Conservation (phyloP, 2,888 invertebrate genomes). For the Diplazon laetatorius region DNA sequence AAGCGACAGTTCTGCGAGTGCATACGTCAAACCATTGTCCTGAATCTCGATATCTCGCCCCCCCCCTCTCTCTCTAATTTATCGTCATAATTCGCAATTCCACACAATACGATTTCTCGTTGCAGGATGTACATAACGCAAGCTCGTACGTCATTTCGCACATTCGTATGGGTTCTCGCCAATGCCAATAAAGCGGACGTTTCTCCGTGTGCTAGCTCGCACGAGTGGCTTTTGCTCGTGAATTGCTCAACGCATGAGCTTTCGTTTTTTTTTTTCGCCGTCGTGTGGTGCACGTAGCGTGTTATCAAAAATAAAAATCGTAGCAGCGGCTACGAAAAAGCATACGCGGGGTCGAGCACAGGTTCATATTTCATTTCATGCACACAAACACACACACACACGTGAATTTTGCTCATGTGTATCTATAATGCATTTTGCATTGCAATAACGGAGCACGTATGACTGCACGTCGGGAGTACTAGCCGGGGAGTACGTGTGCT, state of each 20-base stretch:
- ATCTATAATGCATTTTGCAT: constrained; percentile 1
- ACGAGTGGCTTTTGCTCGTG: not conserved
- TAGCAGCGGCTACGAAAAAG: constrained; percentile 32
- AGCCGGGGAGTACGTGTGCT: constrained; percentile 9
- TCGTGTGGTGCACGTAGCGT: constrained; percentile 11
- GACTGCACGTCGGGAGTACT: constrained; percentile 16
- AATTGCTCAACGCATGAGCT: constrained; percentile 47
- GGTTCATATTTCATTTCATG: constrained; percentile 53
- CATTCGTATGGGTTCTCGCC: not conserved
- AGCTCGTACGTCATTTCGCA: not conserved
- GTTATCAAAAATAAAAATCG: constrained; percentile 46
- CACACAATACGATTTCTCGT: constrained; percentile 3
- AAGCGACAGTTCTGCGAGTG: no score
- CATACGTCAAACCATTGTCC: not conserved
- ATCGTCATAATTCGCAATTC: not conserved
- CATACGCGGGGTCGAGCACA: constrained; percentile 37
- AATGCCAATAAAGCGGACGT: not conserved
- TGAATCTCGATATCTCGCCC: not conserved
- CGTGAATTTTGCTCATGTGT: not conserved
- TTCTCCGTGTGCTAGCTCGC: not conserved
- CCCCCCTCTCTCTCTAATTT: not conserved
- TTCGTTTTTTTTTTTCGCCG: constrained; percentile 43
- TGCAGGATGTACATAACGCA: not conserved
- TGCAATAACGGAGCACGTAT: constrained; percentile 33
- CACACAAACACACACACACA: constrained; percentile 14